phyloP scores from a whole-genome alignment of 64 coral and sea anemone genomes.

The Acropora yongei region DNA sequence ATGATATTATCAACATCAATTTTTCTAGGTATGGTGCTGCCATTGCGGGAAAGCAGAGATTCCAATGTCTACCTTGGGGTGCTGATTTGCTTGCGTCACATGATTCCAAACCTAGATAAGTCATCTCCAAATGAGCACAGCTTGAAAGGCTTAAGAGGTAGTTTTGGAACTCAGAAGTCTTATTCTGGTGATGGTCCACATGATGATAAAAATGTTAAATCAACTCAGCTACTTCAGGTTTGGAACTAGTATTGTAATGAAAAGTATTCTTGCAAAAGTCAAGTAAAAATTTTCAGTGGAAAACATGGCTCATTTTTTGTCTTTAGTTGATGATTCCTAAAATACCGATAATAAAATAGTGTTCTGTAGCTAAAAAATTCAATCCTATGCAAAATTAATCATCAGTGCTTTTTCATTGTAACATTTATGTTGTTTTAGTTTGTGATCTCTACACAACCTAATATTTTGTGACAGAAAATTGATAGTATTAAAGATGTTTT shows the following conservation, averaged over 20 bases:
- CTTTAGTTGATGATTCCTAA: too few species aligned
- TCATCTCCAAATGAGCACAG: slow-evolving; percentile 23
- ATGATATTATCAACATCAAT: neutral
- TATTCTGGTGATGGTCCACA: slow-evolving; percentile 25
- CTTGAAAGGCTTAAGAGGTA: slow-evolving; percentile 77
- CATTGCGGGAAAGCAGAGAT: slow-evolving; percentile 75
- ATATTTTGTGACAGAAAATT: too few species aligned
- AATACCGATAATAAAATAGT: too few species aligned
- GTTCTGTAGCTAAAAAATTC: too few species aligned
- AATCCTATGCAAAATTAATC: too few species aligned
- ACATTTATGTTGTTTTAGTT: too few species aligned
- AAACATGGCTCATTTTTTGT: too few species aligned
- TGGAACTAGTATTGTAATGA: neutral
- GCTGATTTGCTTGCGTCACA: slow-evolving; percentile 85
- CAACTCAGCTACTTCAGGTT: slow-evolving; percentile 87
- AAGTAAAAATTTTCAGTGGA: too few species aligned
- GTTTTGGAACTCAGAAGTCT: slow-evolving; percentile 83
- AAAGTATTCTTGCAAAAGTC: too few species aligned
- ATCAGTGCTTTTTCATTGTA: too few species aligned
- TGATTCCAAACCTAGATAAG: slow-evolving; percentile 75
- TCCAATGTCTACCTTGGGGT: slow-evolving; percentile 86
- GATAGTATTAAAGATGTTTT: too few species aligned
- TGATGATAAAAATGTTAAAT: neutral
- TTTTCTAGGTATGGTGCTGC: slow-evolving; percentile 72
- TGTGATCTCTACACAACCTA: too few species aligned